phyloP scores from a whole-genome alignment of 2,888 invertebrate species.

The Ophion slaviceki region DNA sequence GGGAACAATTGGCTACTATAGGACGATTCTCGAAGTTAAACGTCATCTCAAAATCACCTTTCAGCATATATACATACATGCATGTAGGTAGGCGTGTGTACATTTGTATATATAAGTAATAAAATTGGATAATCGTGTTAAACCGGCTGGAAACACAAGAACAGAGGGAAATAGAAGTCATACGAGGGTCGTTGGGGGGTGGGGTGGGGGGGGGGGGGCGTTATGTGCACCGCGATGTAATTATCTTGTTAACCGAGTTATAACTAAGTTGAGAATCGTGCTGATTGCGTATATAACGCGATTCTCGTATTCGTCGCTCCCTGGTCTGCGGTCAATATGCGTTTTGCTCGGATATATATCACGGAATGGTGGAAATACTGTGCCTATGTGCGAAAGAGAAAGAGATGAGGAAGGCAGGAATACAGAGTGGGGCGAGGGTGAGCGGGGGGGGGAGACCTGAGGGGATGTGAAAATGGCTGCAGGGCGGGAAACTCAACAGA shows the following conservation, averaged over 20 bases:
- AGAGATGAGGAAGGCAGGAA: constrained; percentile 4
- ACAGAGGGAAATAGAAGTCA: constrained; percentile 42
- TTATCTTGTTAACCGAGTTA: constrained; percentile 65
- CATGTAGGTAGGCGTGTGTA: neutral
- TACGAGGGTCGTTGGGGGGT: constrained; percentile 6
- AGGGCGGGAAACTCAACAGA: constrained; percentile 54
- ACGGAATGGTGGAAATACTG: constrained; percentile 30
- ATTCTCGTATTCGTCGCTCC: constrained; percentile 30
- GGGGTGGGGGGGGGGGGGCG: neutral
- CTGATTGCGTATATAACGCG: constrained; percentile 59
- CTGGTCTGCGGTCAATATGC: constrained; percentile 58
- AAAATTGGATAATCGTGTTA: constrained; percentile 54
- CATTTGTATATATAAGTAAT: constrained; percentile 7
- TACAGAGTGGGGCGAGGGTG: constrained; percentile 13
- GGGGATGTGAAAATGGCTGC: constrained; percentile 27
- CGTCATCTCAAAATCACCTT: too few species aligned
- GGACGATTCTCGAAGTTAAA: too few species aligned
- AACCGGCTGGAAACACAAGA: constrained; percentile 36
- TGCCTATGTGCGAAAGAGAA: neutral
- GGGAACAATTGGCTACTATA: too few species aligned
- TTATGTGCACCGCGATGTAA: constrained; percentile 57
- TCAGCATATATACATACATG: neutral
- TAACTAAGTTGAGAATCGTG: constrained; percentile 65
- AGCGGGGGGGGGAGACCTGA: constrained; percentile 4
- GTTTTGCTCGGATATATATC: constrained; percentile 55